These are phyloP conservation scores for Gadus macrocephalus DNA, from an alignment of 2,113 vertebrate species.

Conservation along the genomic window DNA sequence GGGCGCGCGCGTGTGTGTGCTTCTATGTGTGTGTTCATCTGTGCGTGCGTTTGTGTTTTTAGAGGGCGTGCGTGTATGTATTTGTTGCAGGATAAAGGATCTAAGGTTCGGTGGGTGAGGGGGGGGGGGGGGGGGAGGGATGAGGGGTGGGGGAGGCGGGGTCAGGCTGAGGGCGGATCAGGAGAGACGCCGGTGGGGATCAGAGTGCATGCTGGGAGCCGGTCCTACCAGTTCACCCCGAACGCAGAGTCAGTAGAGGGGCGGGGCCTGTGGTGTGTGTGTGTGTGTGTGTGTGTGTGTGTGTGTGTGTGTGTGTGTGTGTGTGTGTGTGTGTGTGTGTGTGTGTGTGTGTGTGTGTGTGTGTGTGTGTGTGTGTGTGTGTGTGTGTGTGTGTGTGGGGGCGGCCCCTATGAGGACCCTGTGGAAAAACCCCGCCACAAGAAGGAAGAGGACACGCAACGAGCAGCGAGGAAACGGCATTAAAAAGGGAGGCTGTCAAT, in stretches of 20 bases:
- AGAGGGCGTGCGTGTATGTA: background rate
- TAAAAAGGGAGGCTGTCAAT: constrained; percentile 81
- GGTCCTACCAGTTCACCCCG: constrained; percentile 47
- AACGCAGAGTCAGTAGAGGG: constrained; percentile 50
- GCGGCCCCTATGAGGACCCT: constrained; percentile 47
- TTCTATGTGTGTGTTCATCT: background rate
- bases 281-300: constrained; percentile 28
- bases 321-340: constrained; percentile 23
- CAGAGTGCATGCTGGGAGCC: constrained; percentile 63
- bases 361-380: constrained; percentile 33
- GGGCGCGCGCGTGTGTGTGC: no score
- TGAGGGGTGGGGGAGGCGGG: background rate
- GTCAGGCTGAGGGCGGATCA: constrained; percentile 47
- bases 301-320: constrained; percentile 33
- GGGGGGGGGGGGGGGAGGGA: no score
- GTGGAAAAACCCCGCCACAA: constrained; percentile 68
- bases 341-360: constrained; percentile 30
- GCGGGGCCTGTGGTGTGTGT: constrained; percentile 34
- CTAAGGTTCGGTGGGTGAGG: constrained; percentile 14
- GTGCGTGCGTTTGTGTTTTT: background rate
- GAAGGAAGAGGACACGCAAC: constrained; percentile 68
- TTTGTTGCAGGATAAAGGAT: background rate
- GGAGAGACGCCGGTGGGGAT: constrained; percentile 53
- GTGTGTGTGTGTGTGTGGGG: constrained; percentile 22
- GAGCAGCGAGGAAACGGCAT: constrained; percentile 72